Evolutionary conservation across 92 coral and sea anemone species (phyloP).

Genomic region (Palythoa caribaeorum): DNA sequence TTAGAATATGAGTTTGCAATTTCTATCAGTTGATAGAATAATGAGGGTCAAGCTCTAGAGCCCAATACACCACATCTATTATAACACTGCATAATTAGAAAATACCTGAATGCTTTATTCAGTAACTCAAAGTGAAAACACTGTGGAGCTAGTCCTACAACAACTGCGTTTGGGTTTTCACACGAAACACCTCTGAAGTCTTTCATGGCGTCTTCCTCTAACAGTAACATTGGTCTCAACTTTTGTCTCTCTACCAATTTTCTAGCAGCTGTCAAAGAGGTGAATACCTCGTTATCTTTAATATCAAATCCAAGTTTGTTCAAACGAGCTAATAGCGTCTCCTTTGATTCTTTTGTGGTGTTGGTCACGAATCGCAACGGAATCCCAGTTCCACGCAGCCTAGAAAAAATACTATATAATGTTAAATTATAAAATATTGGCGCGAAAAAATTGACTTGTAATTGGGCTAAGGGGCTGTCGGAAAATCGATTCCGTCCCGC

Average conservation of each 20-base stretch:
- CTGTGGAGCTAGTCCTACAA: constrained; percentile 93
- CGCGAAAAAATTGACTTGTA: no score
- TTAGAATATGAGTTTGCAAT: no score
- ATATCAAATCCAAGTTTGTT: constrained; percentile 83
- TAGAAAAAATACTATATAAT: constrained; percentile 21
- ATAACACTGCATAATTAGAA: background rate
- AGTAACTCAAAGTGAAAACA: constrained; percentile 84
- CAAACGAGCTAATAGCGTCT: constrained; percentile 75
- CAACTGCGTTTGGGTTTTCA: constrained; percentile 85
- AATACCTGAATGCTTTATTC: constrained; percentile 92
- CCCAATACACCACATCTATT: background rate
- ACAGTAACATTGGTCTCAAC: constrained; percentile 82
- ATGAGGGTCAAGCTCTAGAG: no score
- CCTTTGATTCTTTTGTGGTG: constrained; percentile 96
- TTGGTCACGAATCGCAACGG: constrained; percentile 92
- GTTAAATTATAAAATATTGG: no score
- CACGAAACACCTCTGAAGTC: constrained; percentile 83
- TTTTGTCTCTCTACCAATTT: constrained; percentile 72
- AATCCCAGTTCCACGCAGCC: constrained; percentile 87
- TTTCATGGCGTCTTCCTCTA: constrained; percentile 80
- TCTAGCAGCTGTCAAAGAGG: constrained; percentile 94
- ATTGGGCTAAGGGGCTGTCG: no score
- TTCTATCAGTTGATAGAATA: no score
- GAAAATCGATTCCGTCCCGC: no score
- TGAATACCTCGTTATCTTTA: constrained; percentile 85